Conservation (phyloP, 2,888 invertebrate species). For the Seira ritae region DNA sequence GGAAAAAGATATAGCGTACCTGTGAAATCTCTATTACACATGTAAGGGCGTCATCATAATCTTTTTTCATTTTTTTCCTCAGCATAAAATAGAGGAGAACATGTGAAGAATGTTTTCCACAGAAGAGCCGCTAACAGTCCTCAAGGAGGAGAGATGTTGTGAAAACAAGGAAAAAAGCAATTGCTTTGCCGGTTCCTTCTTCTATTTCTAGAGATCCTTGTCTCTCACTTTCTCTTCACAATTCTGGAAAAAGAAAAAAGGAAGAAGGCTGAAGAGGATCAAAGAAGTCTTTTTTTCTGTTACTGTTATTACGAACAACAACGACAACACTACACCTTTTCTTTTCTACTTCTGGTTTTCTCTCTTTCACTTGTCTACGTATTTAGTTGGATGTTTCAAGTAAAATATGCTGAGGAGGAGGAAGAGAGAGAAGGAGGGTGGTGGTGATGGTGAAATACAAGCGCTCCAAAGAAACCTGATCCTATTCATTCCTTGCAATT, state of each 20-base stretch:
- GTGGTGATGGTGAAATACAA: no score
- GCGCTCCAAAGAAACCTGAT: no score
- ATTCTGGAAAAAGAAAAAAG: neutral
- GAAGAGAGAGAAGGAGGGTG: no score
- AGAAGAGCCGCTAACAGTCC: conserved; percentile 31
- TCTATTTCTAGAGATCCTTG: neutral
- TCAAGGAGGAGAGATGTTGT: conserved; percentile 26
- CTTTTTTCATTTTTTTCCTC: conserved; percentile 10
- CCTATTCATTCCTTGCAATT: no score
- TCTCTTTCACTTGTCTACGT: no score
- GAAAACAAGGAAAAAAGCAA: neutral
- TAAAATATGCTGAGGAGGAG: no score
- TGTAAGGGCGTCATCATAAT: neutral
- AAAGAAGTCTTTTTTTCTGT: neutral
- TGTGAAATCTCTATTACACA: conserved; percentile 30
- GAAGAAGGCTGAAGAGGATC: neutral
- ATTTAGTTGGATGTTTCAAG: no score
- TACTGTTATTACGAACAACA: neutral
- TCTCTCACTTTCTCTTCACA: no score
- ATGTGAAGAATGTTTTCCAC: neutral
- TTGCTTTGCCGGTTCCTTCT: neutral
- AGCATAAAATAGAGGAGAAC: neutral
- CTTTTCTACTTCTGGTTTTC: no score
- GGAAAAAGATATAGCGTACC: conserved; percentile 17
- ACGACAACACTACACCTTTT: no score